Conservation (phyloP, 2,797 vertebrate species). For the Nannoperca australis region DNA sequence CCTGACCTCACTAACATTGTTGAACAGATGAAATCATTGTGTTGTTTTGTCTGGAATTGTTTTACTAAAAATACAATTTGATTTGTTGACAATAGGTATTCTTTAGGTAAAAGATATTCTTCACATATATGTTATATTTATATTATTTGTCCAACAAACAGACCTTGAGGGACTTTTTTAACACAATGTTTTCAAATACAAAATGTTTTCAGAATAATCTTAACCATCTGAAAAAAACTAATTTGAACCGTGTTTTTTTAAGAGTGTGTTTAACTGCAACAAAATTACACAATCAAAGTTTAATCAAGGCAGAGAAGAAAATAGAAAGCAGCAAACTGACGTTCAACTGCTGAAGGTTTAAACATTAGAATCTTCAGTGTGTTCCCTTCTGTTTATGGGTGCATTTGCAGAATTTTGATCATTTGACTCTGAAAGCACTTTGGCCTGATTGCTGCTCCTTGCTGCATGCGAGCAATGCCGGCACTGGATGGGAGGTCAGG, state of each 20-base stretch:
- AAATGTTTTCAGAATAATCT: neutral
- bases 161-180: neutral
- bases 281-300: slow-evolving; percentile 56
- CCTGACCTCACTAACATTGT: neutral
- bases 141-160: neutral
- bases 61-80: neutral
- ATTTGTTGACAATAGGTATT: neutral
- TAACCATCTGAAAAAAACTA: neutral
- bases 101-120: neutral
- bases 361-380: slow-evolving; percentile 42
- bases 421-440: slow-evolving; percentile 46
- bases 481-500: slow-evolving; percentile 50
- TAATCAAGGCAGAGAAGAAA: slow-evolving; percentile 46
- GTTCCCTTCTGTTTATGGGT: slow-evolving; percentile 9
- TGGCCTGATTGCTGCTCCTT: slow-evolving; percentile 40
- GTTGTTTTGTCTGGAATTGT: neutral
- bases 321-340: slow-evolving; percentile 24
- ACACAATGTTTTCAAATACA: slow-evolving; percentile 1
- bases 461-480: slow-evolving; percentile 26
- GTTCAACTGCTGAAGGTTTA: slow-evolving; percentile 13
- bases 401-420: slow-evolving; percentile 47
- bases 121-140: neutral
- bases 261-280: slow-evolving; percentile 36
- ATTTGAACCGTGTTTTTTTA: slow-evolving; percentile 17
- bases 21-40: neutral